Evolutionary conservation across 1,140 invertebrate species (phyloP), one percentile per base, ranked within the genome.

Genomic region (Spodoptera frugiperda): DNA sequence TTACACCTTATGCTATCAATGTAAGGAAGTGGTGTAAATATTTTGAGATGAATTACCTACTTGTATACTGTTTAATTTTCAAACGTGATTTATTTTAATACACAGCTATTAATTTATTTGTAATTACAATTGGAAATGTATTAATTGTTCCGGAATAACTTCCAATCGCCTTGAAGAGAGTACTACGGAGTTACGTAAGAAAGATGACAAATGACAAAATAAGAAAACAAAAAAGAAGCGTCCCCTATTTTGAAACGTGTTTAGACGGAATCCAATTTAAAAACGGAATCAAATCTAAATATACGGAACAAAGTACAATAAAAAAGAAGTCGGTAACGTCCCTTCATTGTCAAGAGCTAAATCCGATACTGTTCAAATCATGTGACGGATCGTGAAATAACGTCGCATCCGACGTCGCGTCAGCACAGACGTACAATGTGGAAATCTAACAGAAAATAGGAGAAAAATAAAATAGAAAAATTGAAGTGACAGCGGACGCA

Each of bases 361-460:
- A 88, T 86, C 80, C 78, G 85, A 88, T 88, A 86, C 82, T 61
- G 63, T 76, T 86, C 80, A 87, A 90, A 88, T 85, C 85, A 86
- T 83, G 84, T 89, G 88, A 90, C 88, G 86, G 84, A 91, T 89
- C 84, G 79, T 81, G 83, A 86, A 85, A 83, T 83, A 83, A 83
- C 78, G 78, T 80, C 77, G 78, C 79, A 61, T 39, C 63, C 73
- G 75, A n/a, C 30, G 57, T 17, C 63, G 44, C 39, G 10, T 14
- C 48, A 55, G 44, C 55, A 55, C 53, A 57, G 51, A 55, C 53
- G 30, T 33, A 17, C 44, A 21, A 48, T 57, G 71, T 49, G 44
- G 44, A 59, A 73, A 73, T 73, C 33, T 55, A 48, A 59, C 57
- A 80, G 55, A 76, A 81, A 83, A 77, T 67, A 68, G 19, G 65